A percentile compares a stretch with the other conserved stretches of the same genome.
These are phyloP conservation scores for Drosophila austrosaltans DNA, from an alignment of 2,888 invertebrate genomes.

Conservation along the genomic window DNA sequence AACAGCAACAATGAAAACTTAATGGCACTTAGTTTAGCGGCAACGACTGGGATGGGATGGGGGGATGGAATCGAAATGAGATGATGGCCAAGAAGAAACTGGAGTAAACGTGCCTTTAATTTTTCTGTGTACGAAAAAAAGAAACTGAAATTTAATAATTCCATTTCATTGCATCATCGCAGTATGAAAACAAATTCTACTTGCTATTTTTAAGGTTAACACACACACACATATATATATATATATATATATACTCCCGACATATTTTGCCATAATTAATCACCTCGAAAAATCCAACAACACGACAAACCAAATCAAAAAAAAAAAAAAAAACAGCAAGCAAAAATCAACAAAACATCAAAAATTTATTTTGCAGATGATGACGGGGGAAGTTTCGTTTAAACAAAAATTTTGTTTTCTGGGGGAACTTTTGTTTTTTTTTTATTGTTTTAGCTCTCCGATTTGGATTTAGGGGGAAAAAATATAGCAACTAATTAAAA, in stretches of 20 bases:
- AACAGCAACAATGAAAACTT: constrained; percentile 37
- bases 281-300: constrained; percentile 24
- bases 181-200: constrained; percentile 71
- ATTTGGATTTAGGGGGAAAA: constrained; percentile 29
- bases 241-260: constrained; percentile 57
- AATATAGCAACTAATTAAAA: constrained; percentile 71
- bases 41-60: constrained; percentile 34
- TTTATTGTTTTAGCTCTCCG: constrained; percentile 21
- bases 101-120: constrained; percentile 75
- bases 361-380: constrained; percentile 44
- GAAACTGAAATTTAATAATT: constrained; percentile 64
- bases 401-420: constrained; percentile 17
- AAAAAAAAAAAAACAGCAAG: constrained; percentile 24
- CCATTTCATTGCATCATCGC: constrained; percentile 70
- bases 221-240: constrained; percentile 55
- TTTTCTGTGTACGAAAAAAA: constrained; percentile 23
- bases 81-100: constrained; percentile 63
- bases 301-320: constrained; percentile 9
- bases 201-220: constrained; percentile 65
- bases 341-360: constrained; percentile 43
- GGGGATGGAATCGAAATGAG: constrained; percentile 57
- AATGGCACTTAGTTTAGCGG: constrained; percentile 71
- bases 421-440: constrained; percentile 42
- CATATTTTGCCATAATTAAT: constrained; percentile 56
- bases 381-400: constrained; percentile 41